These are phyloP conservation scores for Hybognathus amarus DNA, from an alignment of 2,797 vertebrate species.

Conservation along the genomic window DNA sequence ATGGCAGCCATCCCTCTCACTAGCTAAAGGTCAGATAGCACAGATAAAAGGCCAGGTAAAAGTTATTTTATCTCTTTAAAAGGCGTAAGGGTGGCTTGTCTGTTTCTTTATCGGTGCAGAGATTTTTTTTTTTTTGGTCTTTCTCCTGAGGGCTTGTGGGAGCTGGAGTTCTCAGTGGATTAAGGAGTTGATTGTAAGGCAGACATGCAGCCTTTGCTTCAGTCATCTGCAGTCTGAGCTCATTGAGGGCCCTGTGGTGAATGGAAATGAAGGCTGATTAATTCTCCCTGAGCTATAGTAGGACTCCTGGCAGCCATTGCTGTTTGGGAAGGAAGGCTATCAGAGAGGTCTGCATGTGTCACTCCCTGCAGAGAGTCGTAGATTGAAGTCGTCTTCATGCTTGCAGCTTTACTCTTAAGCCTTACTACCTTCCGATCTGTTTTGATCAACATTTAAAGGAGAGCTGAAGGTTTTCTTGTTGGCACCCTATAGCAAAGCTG, in stretches of 20 bases:
- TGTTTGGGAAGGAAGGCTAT: conserved; percentile 63
- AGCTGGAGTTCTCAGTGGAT: conserved; percentile 62
- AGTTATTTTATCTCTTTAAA: conserved; percentile 53
- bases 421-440: conserved; percentile 21
- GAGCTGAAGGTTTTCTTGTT: conserved; percentile 8
- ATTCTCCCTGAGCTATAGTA: conserved; percentile 66
- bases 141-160: conserved; percentile 46
- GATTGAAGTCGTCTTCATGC: conserved; percentile 41
- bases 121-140: conserved; percentile 11
- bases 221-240: conserved; percentile 66
- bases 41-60: conserved; percentile 64
- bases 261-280: conserved; percentile 75
- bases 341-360: conserved; percentile 46
- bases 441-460: conserved; percentile 41
- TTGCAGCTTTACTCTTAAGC: conserved; percentile 28
- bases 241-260: conserved; percentile 66
- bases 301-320: conserved; percentile 63
- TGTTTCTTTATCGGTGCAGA: conserved; percentile 22
- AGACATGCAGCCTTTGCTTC: conserved; percentile 50
- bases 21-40: conserved; percentile 76
- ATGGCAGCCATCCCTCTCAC: conserved; percentile 62
- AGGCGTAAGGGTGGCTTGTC: conserved; percentile 39
- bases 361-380: conserved; percentile 42
- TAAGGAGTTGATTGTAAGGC: conserved; percentile 64
- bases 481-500: neutral